These are phyloP conservation scores for Aradophagus sp. DNA, from an alignment of 1,140 invertebrate species.

Conservation along the genomic window DNA sequence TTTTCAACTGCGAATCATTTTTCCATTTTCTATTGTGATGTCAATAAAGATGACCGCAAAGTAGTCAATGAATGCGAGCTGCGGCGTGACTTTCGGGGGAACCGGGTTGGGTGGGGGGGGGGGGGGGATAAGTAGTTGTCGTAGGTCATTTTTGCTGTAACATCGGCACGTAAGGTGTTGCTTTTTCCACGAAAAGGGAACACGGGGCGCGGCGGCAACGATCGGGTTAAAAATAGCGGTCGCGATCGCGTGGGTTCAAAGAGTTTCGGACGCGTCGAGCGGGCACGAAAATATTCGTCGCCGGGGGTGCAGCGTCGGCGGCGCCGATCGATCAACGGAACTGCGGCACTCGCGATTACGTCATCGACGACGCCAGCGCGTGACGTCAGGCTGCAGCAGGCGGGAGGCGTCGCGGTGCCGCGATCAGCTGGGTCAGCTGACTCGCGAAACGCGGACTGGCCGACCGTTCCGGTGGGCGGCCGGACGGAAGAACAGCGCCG, in stretches of 20 bases:
- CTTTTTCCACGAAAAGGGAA: slow-evolving; percentile 1
- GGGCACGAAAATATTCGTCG: slow-evolving; percentile 17
- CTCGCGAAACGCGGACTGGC: slow-evolving; percentile 54
- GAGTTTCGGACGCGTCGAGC: slow-evolving; percentile 3
- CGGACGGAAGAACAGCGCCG: slow-evolving; percentile 45
- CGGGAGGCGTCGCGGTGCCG: slow-evolving; percentile 41
- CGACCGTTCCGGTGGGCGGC: slow-evolving; percentile 32
- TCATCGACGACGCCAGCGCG: slow-evolving; percentile 69
- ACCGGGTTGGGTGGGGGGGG: no score
- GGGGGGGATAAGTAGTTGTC: slow-evolving; percentile 13
- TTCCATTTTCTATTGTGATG: no score
- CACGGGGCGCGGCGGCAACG: not conserved
- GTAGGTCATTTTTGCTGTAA: slow-evolving; percentile 10
- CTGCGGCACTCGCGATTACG: slow-evolving; percentile 72
- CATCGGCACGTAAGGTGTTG: not conserved
- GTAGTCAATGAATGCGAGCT: no score
- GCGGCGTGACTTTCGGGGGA: no score
- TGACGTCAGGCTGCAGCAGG: slow-evolving; percentile 62
- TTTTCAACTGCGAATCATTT: no score
- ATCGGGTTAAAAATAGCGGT: slow-evolving; percentile 26
- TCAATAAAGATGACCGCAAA: no score
- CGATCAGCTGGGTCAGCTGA: slow-evolving; percentile 57
- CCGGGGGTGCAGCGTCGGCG: slow-evolving; percentile 14
- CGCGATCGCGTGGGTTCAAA: slow-evolving; percentile 27
- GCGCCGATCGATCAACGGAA: slow-evolving; percentile 71